Percentiles rank a stretch among this genome's conserved stretches.
These are phyloP conservation scores for Porphyrio hochstetteri DNA, from an alignment of 2,113 vertebrate genomes.

Conservation along the genomic window DNA sequence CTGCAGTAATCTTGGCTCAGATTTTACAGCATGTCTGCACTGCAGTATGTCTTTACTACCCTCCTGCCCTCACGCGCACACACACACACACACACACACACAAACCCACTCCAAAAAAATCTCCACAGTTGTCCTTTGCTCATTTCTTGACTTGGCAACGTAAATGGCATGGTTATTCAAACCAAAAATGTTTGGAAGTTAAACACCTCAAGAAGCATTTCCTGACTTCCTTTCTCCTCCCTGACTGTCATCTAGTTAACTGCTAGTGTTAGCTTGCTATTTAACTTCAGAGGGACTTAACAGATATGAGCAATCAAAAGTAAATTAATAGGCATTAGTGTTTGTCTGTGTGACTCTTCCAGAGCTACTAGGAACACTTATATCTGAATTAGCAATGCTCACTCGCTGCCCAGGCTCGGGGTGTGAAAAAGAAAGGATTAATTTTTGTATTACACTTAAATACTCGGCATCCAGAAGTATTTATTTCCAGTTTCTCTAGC, in stretches of 20 bases:
- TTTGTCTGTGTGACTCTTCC: neutral
- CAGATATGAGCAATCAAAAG: neutral
- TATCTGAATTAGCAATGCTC: conserved; percentile 15
- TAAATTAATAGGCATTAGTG: conserved; percentile 15
- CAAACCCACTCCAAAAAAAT: neutral
- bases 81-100: too few species aligned
- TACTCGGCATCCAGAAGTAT: neutral
- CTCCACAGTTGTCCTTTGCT: neutral
- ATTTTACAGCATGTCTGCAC: neutral
- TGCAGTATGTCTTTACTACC: neutral
- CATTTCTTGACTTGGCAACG: neutral
- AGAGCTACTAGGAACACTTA: conserved; percentile 49
- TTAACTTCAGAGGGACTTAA: conserved; percentile 16
- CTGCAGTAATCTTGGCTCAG: neutral
- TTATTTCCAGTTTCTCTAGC: neutral
- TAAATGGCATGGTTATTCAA: neutral
- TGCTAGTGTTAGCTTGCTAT: neutral
- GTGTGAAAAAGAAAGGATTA: neutral
- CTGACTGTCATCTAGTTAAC: neutral
- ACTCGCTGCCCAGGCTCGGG: neutral
- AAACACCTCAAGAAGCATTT: neutral
- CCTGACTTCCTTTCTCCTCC: neutral
- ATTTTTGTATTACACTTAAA: neutral
- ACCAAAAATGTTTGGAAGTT: neutral
- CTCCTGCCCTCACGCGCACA: too few species aligned